Evolutionary conservation across 2,113 vertebrate species (phyloP).

Genomic region (Oryzias melastigma): DNA sequence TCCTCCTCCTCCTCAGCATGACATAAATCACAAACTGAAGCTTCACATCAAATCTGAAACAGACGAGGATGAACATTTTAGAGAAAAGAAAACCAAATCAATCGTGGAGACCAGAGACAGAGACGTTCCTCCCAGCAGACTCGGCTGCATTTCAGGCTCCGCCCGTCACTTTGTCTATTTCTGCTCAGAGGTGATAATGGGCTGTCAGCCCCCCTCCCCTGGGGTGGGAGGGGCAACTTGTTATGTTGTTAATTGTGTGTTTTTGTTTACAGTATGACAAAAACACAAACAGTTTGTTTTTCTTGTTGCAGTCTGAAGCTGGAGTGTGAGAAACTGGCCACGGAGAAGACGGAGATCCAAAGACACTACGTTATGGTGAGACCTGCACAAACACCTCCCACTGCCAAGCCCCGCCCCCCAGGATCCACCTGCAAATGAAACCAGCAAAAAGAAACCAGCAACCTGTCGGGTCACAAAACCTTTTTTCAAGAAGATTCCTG

Average conservation of each 20-base stretch:
- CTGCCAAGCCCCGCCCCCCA: slow-evolving; percentile 13
- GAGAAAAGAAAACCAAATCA: slow-evolving; percentile 31
- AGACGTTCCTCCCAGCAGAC: slow-evolving; percentile 46
- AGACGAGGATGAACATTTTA: slow-evolving; percentile 24
- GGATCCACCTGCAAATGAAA: slow-evolving; percentile 42
- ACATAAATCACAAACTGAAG: slow-evolving; percentile 17
- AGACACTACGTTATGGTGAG: slow-evolving; percentile 96
- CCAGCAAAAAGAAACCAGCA: slow-evolving; percentile 16
- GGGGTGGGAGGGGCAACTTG: slow-evolving; percentile 27
- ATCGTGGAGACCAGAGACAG: slow-evolving; percentile 36
- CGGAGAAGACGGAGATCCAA: slow-evolving; percentile 93
- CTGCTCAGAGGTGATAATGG: slow-evolving; percentile 72
- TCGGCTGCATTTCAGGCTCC: slow-evolving; percentile 63
- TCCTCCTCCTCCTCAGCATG: neutral
- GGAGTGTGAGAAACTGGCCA: slow-evolving; percentile 93
- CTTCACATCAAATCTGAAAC: slow-evolving; percentile 9
- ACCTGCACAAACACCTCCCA: slow-evolving; percentile 20
- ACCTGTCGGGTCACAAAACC: no score
- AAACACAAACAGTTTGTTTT: slow-evolving; percentile 21
- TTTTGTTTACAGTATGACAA: slow-evolving; percentile 43
- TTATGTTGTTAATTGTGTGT: slow-evolving; percentile 52
- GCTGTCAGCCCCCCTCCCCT: slow-evolving; percentile 64
- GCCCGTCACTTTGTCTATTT: slow-evolving; percentile 69
- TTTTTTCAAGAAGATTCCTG: no score
- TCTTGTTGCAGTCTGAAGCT: slow-evolving; percentile 83